Percentiles rank a stretch among this genome's conserved stretches.
These are phyloP conservation scores for Marmota monax DNA, from an alignment of 2,113 vertebrate genomes.

Conservation along the genomic window DNA sequence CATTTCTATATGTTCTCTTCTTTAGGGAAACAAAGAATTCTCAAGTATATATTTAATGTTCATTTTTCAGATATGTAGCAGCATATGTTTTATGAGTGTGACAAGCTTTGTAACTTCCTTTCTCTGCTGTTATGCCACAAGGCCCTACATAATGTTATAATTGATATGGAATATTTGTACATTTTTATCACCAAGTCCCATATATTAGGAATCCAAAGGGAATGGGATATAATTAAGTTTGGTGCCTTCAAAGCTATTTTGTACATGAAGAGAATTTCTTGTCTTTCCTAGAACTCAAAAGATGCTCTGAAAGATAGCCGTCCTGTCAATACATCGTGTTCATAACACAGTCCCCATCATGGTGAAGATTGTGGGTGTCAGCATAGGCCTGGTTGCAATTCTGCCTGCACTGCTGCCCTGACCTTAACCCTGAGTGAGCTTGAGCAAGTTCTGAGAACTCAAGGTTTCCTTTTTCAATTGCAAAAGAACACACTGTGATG, in stretches of 20 bases:
- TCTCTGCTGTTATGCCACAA: neutral
- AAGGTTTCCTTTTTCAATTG: neutral
- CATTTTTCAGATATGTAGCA: neutral
- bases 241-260: neutral
- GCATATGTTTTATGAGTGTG: neutral
- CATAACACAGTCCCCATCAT: neutral
- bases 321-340: neutral
- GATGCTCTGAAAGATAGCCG: neutral
- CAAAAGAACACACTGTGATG: neutral
- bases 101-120: neutral
- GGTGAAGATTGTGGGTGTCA: neutral
- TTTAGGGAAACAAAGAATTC: neutral
- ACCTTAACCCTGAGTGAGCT: neutral
- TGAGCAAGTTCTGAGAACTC: neutral
- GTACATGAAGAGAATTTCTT: neutral
- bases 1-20: neutral
- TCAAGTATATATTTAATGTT: neutral
- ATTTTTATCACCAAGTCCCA: slow-evolving; percentile 4
- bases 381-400: neutral
- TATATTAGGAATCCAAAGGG: neutral
- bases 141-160: neutral
- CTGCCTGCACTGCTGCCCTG: neutral
- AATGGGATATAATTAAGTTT: neutral
- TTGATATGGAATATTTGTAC: neutral
- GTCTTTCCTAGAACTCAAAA: neutral